Evolutionary conservation across 2,113 vertebrate species (phyloP), one percentile per base, ranked within the genome.

Genomic region (Lagopus muta): DNA sequence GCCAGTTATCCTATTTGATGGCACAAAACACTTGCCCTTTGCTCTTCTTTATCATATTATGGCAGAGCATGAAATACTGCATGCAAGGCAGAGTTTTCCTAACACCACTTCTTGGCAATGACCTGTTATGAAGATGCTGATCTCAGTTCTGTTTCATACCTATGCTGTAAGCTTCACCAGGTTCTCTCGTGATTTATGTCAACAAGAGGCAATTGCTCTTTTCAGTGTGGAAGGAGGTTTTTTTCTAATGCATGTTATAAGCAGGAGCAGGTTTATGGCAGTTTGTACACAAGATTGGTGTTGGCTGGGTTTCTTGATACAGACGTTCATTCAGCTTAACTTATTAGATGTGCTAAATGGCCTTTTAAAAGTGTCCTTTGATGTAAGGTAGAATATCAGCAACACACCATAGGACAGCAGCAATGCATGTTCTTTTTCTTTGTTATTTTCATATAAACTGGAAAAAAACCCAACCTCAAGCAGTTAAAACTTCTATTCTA

Each of bases 321-420:
- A 57, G 36, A 32, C 18, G 42, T 54, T 12, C 70, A 47, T 50
- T 50, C 48, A 24, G 13, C 61, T 86, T 48, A 55, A 78, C 54
- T 40, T 71, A 80, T 81, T 69, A 82, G 91, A 73, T 54, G 75
- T 79, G 88, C 28, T 82, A 78, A 90, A 87, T 21, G 27, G 80
- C 78, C 89, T 88, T 85, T 89, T 36, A 40, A 80, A 82, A 66
- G 55, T 34, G 58, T 27, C 80, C 42, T 74, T 82, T 7, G 5
- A 24, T 73, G 69, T 82, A 67, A 50, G 45, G 78, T 22, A 54
- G 52, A 61, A 52, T 76, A 79, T 57, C 67, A 88, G 45, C 38
- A 40, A 70, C 24, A 14, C 10, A 5, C 40, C 85, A 94, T 32
- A 77, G 27, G 79, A 40, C 34, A 74, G 54, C 30, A 70, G 11